These are phyloP conservation scores for Ectemnius continuus DNA, from an alignment of 2,888 invertebrate species.

Conservation along the genomic window DNA sequence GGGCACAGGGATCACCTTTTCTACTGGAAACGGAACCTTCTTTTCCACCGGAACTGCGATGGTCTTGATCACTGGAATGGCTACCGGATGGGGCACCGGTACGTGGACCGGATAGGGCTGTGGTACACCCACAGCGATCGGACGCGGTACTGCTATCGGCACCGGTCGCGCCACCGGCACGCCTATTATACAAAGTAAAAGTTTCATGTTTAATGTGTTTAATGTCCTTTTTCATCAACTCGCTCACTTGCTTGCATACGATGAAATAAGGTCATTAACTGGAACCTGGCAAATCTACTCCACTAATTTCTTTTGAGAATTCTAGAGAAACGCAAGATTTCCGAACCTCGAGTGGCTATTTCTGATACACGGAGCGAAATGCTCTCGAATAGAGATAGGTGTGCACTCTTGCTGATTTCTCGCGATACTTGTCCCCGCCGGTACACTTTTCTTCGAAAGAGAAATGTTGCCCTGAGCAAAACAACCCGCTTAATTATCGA, in stretches of 20 bases:
- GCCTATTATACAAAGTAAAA: conserved; percentile 53
- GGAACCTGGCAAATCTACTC: no score
- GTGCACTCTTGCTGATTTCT: no score
- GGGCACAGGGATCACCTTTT: conserved; percentile 83
- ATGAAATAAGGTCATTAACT: no score
- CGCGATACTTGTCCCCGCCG: no score
- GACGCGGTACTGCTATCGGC: conserved; percentile 82
- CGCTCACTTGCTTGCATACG: no score
- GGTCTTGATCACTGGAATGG: conserved; percentile 85
- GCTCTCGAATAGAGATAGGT: neutral
- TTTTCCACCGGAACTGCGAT: conserved; percentile 85
- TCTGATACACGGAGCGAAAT: neutral
- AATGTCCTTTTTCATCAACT: neutral
- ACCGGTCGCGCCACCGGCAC: conserved; percentile 83
- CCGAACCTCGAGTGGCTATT: neutral
- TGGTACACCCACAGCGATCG: conserved; percentile 80
- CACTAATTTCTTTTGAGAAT: no score
- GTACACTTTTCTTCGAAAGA: no score
- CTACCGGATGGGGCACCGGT: conserved; percentile 84
- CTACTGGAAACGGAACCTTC: conserved; percentile 85
- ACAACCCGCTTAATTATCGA: neutral
- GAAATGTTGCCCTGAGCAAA: no score
- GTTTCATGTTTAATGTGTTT: neutral
- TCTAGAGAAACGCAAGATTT: neutral
- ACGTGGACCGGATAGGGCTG: conserved; percentile 85